These are phyloP conservation scores for Gymnopithys bicolor DNA, from an alignment of 2,797 vertebrate genomes.

Conservation along the genomic window DNA sequence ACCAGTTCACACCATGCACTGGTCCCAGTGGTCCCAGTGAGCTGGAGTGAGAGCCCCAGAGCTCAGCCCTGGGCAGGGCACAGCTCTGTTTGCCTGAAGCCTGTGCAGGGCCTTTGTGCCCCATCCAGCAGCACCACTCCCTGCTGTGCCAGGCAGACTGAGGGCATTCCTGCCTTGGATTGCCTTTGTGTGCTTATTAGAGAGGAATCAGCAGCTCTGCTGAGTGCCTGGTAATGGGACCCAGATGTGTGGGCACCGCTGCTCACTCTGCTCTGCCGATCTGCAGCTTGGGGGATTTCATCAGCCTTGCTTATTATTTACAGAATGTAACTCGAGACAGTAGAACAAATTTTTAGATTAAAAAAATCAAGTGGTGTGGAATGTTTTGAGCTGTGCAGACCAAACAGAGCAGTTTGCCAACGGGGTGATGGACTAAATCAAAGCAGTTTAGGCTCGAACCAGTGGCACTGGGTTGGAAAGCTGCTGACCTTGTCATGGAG, in stretches of 20 bases:
- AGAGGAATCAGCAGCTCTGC: slow-evolving; percentile 75
- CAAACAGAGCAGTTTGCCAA: slow-evolving; percentile 78
- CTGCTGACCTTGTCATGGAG: slow-evolving; percentile 41
- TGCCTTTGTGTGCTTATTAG: slow-evolving; percentile 76
- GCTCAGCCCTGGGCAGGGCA: neutral
- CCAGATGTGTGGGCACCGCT: slow-evolving; percentile 80
- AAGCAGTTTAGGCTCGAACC: slow-evolving; percentile 31
- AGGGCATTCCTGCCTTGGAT: slow-evolving; percentile 72
- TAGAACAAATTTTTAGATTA: slow-evolving; percentile 76
- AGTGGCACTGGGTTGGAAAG: slow-evolving; percentile 50
- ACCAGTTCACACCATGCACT: neutral
- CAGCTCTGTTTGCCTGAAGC: neutral
- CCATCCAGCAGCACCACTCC: slow-evolving; percentile 52
- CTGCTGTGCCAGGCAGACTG: slow-evolving; percentile 55
- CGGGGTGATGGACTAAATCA: slow-evolving; percentile 56
- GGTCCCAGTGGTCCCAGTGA: neutral
- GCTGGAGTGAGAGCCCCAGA: neutral
- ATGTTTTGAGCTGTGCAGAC: slow-evolving; percentile 78
- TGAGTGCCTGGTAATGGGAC: slow-evolving; percentile 77
- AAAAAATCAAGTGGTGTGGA: slow-evolving; percentile 71
- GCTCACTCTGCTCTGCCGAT: slow-evolving; percentile 71
- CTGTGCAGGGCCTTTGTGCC: slow-evolving; percentile 33
- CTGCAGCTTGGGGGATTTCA: slow-evolving; percentile 77
- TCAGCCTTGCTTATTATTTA: slow-evolving; percentile 81
- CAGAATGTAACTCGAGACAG: slow-evolving; percentile 78